Percentiles rank a stretch among this genome's conserved stretches.
Conservation (phyloP, 2,797 vertebrate genomes). For the Xiphophorus birchmanni region DNA sequence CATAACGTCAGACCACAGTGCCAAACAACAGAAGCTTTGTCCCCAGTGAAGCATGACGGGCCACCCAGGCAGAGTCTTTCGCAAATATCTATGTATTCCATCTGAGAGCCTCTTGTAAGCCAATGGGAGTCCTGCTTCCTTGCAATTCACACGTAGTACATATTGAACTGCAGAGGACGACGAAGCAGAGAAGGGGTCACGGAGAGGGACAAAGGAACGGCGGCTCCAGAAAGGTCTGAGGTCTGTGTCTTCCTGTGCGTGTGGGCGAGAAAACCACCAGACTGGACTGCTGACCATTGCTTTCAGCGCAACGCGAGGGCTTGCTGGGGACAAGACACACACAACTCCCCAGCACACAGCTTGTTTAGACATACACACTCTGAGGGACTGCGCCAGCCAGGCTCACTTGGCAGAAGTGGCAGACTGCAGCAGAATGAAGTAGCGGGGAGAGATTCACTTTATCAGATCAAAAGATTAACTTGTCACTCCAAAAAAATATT, state of each 20-base stretch:
- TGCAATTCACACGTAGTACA: not conserved
- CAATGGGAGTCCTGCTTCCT: slow-evolving; percentile 10
- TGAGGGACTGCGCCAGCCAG: slow-evolving; percentile 9
- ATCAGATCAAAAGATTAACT: slow-evolving; percentile 37
- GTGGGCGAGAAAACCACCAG: slow-evolving; percentile 5
- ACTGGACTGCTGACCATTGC: slow-evolving; percentile 34
- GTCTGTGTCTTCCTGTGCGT: not conserved
- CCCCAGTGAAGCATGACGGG: slow-evolving; percentile 1
- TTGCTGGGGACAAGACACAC: slow-evolving; percentile 32
- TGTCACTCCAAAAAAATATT: slow-evolving; percentile 7
- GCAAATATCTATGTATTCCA: not conserved
- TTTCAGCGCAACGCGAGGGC: slow-evolving; percentile 39
- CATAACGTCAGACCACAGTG: not conserved
- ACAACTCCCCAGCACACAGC: not conserved
- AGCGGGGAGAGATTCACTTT: slow-evolving; percentile 37
- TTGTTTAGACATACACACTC: slow-evolving; percentile 23
- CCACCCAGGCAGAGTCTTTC: slow-evolving; percentile 32
- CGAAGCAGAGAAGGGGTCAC: slow-evolving; percentile 24
- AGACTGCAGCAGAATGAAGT: slow-evolving; percentile 34
- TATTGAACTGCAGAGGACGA: slow-evolving; percentile 12
- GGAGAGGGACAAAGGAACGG: slow-evolving; percentile 5
- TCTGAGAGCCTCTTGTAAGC: slow-evolving; percentile 12
- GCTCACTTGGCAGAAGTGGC: slow-evolving; percentile 26
- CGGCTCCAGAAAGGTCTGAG: slow-evolving; percentile 31
- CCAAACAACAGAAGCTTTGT: slow-evolving; percentile 3